A percentile compares a stretch with the other conserved stretches of the same genome.
phyloP scores from a whole-genome alignment of 2,113 vertebrate genomes.

The Periophthalmus modestus region DNA sequence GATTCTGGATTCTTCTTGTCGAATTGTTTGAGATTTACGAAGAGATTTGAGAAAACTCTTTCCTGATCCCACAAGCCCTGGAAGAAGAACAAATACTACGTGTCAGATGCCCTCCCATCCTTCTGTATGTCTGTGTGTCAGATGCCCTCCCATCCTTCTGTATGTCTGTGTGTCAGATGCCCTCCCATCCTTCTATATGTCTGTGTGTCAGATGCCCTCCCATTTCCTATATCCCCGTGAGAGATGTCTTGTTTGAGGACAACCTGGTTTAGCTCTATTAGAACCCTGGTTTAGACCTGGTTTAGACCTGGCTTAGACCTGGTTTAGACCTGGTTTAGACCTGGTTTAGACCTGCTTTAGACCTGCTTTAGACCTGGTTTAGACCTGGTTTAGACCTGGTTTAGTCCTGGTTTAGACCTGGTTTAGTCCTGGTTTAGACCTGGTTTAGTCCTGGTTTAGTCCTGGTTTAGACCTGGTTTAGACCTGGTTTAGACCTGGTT shows the following conservation, averaged over 20 bases:
- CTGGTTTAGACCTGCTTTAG: not conserved
- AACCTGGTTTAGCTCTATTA: too few relatives aligned
- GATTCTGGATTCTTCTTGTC: constrained; percentile 67
- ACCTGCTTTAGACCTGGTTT: too few relatives aligned
- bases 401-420: too few relatives aligned
- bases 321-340: not conserved
- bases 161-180: not conserved
- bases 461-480: not conserved
- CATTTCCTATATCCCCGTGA: too few relatives aligned
- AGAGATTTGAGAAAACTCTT: constrained; percentile 80
- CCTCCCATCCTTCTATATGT: not conserved
- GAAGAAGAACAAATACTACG: constrained; percentile 5
- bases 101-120: not conserved
- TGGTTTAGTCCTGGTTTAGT: not conserved
- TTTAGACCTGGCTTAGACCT: not conserved
- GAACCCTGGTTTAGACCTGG: too few relatives aligned
- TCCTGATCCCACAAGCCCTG: constrained; percentile 68
- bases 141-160: too few relatives aligned
- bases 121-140: too few relatives aligned
- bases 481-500: not conserved
- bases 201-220: too few relatives aligned
- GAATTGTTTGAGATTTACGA: constrained; percentile 68
- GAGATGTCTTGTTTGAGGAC: too few relatives aligned
- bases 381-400: too few relatives aligned
- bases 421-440: too few relatives aligned